These are phyloP conservation scores for Hemaris fuciformis DNA, from an alignment of 2,888 invertebrate species.

Conservation along the genomic window DNA sequence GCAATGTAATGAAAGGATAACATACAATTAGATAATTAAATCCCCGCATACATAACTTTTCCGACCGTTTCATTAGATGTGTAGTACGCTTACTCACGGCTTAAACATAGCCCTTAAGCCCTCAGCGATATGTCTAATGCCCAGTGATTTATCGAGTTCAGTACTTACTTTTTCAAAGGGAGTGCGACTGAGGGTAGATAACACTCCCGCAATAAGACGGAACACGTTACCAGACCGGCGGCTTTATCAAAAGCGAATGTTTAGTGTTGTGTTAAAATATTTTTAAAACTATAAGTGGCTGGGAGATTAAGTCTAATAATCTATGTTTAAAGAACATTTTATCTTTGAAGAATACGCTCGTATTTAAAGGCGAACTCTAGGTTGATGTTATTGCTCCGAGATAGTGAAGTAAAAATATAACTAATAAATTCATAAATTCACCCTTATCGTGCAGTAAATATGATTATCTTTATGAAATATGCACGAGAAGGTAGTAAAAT, in stretches of 20 bases:
- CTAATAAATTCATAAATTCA: neutral
- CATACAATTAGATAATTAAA: neutral
- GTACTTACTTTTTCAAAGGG: constrained; percentile 59
- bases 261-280: constrained; percentile 34
- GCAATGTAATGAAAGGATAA: neutral
- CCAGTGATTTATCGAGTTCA: constrained; percentile 70
- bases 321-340: constrained; percentile 12
- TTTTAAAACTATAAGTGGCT: constrained; percentile 33
- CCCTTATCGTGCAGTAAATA: neutral
- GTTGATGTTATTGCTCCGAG: neutral
- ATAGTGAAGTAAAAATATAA: neutral
- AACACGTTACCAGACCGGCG: constrained; percentile 27
- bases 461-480: neutral
- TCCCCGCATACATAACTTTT: neutral
- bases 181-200: constrained; percentile 45
- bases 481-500: neutral
- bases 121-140: constrained; percentile 60
- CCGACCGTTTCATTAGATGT: constrained; percentile 30
- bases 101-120: constrained; percentile 38
- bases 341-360: constrained; percentile 26
- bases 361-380: constrained; percentile 22
- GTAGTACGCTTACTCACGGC: constrained; percentile 18
- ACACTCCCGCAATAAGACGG: constrained; percentile 35
- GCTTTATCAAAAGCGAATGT: constrained; percentile 13
- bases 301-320: constrained; percentile 33